A percentile compares a stretch with the other conserved stretches of the same genome.
These are phyloP conservation scores for Edolisoma coerulescens DNA, from an alignment of 2,113 vertebrate genomes.

Conservation along the genomic window DNA sequence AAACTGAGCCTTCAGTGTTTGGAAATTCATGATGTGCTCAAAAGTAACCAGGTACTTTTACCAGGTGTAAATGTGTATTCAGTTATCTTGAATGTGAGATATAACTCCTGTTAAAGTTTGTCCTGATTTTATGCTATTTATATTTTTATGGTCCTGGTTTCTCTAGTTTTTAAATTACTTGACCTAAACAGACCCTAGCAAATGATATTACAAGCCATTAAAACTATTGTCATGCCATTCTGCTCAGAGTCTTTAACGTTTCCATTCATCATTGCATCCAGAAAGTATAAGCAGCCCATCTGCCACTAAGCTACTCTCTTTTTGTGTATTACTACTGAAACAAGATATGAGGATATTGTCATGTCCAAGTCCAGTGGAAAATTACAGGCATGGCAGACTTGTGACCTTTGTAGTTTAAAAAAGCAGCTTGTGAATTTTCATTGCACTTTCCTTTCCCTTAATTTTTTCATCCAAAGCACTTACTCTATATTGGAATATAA, in stretches of 20 bases:
- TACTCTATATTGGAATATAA: not conserved
- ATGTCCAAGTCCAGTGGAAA: not conserved
- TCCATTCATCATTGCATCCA: not conserved
- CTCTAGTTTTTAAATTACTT: not conserved
- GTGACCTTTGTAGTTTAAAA: not conserved
- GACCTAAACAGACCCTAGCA: not conserved
- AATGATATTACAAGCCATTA: not conserved
- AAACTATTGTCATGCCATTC: not conserved
- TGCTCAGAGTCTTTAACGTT: not conserved
- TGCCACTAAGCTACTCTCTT: not conserved
- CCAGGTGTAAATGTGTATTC: not conserved
- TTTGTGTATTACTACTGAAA: not conserved
- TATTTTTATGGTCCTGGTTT: not conserved
- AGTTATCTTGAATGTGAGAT: not conserved
- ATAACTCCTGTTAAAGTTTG: not conserved
- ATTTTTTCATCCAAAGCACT: not conserved
- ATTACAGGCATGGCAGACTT: not conserved
- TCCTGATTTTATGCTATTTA: not conserved
- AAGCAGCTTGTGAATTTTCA: not conserved
- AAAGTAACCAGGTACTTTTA: not conserved
- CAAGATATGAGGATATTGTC: not conserved
- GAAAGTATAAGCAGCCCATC: not conserved
- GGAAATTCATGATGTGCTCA: not conserved
- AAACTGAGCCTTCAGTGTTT: not conserved
- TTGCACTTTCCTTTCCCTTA: not conserved